Base-by-base conservation (phyloP, 1,140 invertebrate genomes). In the Aplysia californica region DNA sequence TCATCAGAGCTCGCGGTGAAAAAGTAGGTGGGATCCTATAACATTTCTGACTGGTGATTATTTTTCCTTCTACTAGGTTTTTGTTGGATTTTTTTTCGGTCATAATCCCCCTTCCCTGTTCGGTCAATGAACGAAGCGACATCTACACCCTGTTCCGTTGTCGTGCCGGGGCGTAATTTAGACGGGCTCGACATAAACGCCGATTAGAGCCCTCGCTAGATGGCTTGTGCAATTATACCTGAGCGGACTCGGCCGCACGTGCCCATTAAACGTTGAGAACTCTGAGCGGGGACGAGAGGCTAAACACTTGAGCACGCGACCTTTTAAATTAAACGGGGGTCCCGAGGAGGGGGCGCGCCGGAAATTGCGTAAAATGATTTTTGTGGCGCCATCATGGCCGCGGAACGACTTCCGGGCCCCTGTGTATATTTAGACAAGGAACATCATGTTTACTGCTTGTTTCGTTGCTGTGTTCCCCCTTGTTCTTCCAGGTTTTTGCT, bases 281-380 rank as follows among this genome's bases (percentile, higher is more conserved):
- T 15, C 2, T 4, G 2, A 50, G 67, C 20, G 26, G 5, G 38
- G 67, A 3, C 39, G 23, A 55, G 67, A 39, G 67, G 26, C 67
- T 69, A 55, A 69, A 69, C 67, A 69, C 67, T 69, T 69, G 26
- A 69, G 41, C 67, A 69, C 67, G 67, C 41, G 67, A 69, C 67
- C 5, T 26, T 50, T 50, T 31, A 69, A 69, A 69, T 69, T 69
- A 69, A 69, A 69, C n/a, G 23, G 21, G 5, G 23, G 38, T 50
- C 67, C 41, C 31, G 4, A n/a, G 39, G 67, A 69, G 41, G 3
- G 35, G 67, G 56, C 39, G 39, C 39, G 23, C 67, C 39, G 67
- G 67, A 69, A 69, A 69, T 69, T 69, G 67, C 67, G 67, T 69
- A 44, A 69, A 69, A 69, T 55, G 39, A 69, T 50, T 69, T n/a